phyloP scores from a whole-genome alignment of 2,113 vertebrate species.

The Camelus dromedarius region DNA sequence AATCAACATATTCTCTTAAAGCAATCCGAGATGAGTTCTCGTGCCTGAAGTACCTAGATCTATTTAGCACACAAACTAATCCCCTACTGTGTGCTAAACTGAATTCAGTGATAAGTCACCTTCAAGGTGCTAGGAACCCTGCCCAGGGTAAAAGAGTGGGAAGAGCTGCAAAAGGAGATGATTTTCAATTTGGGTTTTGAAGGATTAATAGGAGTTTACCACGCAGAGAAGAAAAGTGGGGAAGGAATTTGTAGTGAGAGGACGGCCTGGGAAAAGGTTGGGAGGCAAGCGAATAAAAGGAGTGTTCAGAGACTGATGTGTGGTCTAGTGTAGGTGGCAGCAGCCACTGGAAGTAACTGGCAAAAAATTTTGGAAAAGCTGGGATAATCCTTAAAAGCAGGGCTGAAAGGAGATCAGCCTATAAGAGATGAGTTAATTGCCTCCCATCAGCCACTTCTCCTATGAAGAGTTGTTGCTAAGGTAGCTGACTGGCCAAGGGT shows the following conservation, averaged over 20 bases:
- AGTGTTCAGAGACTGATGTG: background rate
- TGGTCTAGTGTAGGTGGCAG: too few species aligned
- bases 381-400: background rate
- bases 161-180: background rate
- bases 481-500: background rate
- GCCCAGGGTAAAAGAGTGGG: background rate
- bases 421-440: background rate
- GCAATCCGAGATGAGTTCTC: background rate
- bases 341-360: background rate
- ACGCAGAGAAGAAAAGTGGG: background rate
- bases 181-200: constrained; percentile 23
- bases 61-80: background rate
- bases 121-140: background rate
- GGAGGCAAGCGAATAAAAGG: background rate
- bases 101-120: background rate
- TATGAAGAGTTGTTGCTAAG: background rate
- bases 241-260: background rate
- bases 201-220: background rate
- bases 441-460: background rate
- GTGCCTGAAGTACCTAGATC: background rate
- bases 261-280: background rate
- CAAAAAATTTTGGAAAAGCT: background rate
- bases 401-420: background rate
- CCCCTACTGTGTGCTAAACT: background rate
- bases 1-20: background rate